These are phyloP conservation scores for silkworm (Bombyx mori) DNA, from an alignment of 1,140 invertebrate species.

Conservation along the genomic window ASM3026992v2 NC_085119.1:1185001-1185500, in stretches of 20 bases:
- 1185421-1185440: too few relatives aligned
- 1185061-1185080: too few relatives aligned
- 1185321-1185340: constrained; percentile 10
- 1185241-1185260: constrained; percentile 43
- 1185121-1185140: constrained; percentile 24
- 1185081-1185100: constrained; percentile 4
- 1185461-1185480: too few relatives aligned
- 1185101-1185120: constrained; percentile 2
- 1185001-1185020: too few relatives aligned
- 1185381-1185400: too few relatives aligned
- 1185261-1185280: constrained; percentile 31
- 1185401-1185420: too few relatives aligned
- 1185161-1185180: constrained; percentile 26
- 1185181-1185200: constrained; percentile 51
- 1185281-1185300: constrained; percentile 33
- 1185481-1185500: too few relatives aligned
- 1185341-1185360: too few relatives aligned
- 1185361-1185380: too few relatives aligned
- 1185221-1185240: constrained; percentile 45
- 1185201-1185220: constrained; percentile 41
- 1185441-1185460: too few relatives aligned
- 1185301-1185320: constrained; percentile 12
- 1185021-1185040: too few relatives aligned
- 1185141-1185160: constrained; percentile 43
- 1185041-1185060: too few relatives aligned